Conservation (phyloP, 2,797 vertebrate genomes). For the Pristis pectinata region DNA sequence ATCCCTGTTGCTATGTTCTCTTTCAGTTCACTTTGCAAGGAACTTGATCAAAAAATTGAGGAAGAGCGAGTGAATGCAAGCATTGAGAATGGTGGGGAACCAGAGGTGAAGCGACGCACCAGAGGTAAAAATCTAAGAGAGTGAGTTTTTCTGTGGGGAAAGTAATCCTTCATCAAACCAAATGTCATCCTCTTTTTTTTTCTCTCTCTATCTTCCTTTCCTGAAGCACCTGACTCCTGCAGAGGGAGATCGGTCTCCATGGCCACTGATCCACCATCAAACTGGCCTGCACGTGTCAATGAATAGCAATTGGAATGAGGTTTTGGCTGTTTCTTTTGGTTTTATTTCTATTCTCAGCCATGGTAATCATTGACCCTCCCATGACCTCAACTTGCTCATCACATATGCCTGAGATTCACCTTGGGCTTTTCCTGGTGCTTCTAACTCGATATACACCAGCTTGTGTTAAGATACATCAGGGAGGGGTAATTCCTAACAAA, state of each 20-base stretch:
- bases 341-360: background rate
- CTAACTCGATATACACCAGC: background rate
- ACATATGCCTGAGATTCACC: background rate
- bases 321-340: background rate
- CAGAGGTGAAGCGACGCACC: conserved; percentile 57
- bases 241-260: background rate
- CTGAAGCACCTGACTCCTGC: background rate
- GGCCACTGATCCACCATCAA: background rate
- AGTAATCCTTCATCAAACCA: background rate
- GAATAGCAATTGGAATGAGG: background rate
- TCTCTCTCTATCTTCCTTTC: background rate
- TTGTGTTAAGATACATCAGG: no score
- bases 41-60: conserved; percentile 64
- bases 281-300: background rate
- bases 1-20: background rate
- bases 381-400: background rate
- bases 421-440: background rate
- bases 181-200: background rate
- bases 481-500: no score
- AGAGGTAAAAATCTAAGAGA: conserved; percentile 59
- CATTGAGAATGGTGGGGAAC: conserved; percentile 58
- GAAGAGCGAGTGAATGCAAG: conserved; percentile 51
- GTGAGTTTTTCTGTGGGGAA: background rate
- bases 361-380: background rate
- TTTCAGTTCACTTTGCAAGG: conserved; percentile 68